A percentile compares a stretch with the other conserved stretches of the same genome.
Evolutionary conservation across 1,140 invertebrate species (phyloP).

Genomic region (Chelonus insularis): DNA sequence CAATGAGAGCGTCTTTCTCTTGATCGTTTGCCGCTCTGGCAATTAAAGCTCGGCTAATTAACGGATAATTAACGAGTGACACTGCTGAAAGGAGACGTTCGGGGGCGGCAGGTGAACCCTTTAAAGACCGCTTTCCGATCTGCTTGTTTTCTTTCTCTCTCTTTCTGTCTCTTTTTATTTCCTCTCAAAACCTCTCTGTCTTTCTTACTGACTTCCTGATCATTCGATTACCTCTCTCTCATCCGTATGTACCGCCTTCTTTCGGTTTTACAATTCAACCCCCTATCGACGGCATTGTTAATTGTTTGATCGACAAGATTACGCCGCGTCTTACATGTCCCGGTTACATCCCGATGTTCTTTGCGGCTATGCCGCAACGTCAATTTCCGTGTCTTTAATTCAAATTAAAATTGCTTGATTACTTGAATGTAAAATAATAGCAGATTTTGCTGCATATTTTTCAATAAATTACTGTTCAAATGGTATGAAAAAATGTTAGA

Average conservation of each 20-base stretch:
- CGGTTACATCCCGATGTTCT: background rate
- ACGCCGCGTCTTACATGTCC: conserved; percentile 57
- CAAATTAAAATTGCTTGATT: conserved; percentile 27
- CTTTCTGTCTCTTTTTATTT: background rate
- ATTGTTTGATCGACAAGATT: conserved; percentile 63
- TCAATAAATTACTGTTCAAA: too few species aligned
- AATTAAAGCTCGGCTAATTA: conserved; percentile 57
- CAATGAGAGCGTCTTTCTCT: conserved; percentile 4
- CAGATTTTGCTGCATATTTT: too few species aligned
- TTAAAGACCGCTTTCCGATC: conserved; percentile 3
- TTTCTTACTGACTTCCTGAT: background rate
- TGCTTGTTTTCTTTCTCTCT: conserved; percentile 8
- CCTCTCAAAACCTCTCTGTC: background rate
- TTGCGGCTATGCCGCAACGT: background rate
- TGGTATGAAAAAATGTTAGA: too few species aligned
- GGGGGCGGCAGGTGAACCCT: conserved; percentile 7
- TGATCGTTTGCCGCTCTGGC: conserved; percentile 36
- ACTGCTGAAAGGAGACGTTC: conserved; percentile 50
- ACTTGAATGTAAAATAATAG: too few species aligned
- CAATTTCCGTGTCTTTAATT: conserved; percentile 16
- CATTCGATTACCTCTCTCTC: conserved; percentile 6
- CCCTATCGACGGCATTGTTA: conserved; percentile 54
- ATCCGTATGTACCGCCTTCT: conserved; percentile 18
- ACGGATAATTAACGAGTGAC: conserved; percentile 59
- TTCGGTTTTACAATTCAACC: conserved; percentile 34